A percentile compares a stretch with the other conserved stretches of the same genome.
phyloP scores from a whole-genome alignment of 1,140 invertebrate genomes.

The Ceratina australensis region DNA sequence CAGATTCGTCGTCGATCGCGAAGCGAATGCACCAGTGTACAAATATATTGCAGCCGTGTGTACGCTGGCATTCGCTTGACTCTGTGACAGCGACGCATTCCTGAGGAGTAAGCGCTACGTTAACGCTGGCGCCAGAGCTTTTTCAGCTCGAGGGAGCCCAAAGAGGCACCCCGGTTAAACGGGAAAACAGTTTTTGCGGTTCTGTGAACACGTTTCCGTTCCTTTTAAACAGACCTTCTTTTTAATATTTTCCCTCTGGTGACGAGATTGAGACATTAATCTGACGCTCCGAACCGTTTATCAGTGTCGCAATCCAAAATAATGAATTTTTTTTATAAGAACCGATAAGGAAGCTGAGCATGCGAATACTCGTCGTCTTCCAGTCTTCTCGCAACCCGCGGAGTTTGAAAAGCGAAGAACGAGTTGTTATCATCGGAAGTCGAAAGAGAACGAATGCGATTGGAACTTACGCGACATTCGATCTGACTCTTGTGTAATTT shows the following conservation, averaged over 20 bases:
- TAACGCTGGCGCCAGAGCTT: constrained; percentile 58
- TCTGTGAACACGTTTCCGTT: background rate
- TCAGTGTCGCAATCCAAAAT: too few species aligned
- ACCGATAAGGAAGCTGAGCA: too few species aligned
- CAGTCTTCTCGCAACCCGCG: too few species aligned
- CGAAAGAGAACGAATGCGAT: too few species aligned
- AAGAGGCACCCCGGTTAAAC: background rate
- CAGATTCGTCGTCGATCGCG: constrained; percentile 51
- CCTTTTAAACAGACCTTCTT: background rate
- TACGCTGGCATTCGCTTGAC: constrained; percentile 36
- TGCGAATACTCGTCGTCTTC: too few species aligned
- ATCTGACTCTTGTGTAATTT: too few species aligned
- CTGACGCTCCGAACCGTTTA: too few species aligned
- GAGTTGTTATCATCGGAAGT: too few species aligned
- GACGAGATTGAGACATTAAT: background rate
- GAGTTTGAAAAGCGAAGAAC: too few species aligned
- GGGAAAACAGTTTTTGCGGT: constrained; percentile 56
- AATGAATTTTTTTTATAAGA: too few species aligned
- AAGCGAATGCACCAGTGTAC: constrained; percentile 33
- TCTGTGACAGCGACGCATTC: constrained; percentile 57
- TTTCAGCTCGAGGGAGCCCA: constrained; percentile 18
- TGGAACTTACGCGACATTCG: too few species aligned
- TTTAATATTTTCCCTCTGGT: background rate
- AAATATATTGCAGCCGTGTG: constrained; percentile 42
- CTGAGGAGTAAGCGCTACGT: constrained; percentile 52